A percentile compares a stretch with the other conserved stretches of the same genome.
Evolutionary conservation across 2,888 invertebrate species (phyloP).

Genomic region (Eulithis prunata): DNA sequence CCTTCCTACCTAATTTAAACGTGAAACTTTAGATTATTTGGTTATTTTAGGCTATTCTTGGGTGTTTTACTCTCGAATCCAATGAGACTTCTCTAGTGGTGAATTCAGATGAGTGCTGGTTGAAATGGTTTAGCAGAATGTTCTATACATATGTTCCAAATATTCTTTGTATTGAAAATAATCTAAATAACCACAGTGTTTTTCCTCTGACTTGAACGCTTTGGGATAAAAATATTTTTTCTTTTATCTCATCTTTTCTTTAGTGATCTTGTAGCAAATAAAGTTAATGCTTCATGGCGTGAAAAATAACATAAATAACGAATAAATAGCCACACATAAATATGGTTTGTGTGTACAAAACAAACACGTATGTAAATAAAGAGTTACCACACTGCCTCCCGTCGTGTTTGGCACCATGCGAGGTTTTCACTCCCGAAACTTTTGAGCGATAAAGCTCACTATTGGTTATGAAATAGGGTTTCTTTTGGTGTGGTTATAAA

Average conservation of each 20-base stretch:
- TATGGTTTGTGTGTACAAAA: conserved; percentile 72
- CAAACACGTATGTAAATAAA: conserved; percentile 77
- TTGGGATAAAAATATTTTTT: neutral
- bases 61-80: too few species aligned
- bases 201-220: too few species aligned
- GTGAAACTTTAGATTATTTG: too few species aligned
- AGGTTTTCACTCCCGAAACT: conserved; percentile 38
- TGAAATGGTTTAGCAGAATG: too few species aligned
- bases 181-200: too few species aligned
- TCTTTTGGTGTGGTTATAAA: conserved; percentile 36
- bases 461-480: conserved; percentile 37
- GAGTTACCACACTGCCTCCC: conserved; percentile 61
- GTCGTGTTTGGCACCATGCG: conserved; percentile 69
- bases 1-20: neutral
- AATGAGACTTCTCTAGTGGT: too few species aligned
- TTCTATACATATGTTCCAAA: too few species aligned
- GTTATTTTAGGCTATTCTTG: too few species aligned
- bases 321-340: conserved; percentile 37
- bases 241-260: neutral
- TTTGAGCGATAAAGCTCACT: conserved; percentile 31
- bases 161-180: too few species aligned
- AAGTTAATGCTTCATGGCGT: conserved; percentile 39
- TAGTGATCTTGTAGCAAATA: conserved; percentile 1
- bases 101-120: too few species aligned
- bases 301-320: conserved; percentile 44